phyloP scores from a whole-genome alignment of 2,797 vertebrate genomes.

The Lepus oiostolus region DNA sequence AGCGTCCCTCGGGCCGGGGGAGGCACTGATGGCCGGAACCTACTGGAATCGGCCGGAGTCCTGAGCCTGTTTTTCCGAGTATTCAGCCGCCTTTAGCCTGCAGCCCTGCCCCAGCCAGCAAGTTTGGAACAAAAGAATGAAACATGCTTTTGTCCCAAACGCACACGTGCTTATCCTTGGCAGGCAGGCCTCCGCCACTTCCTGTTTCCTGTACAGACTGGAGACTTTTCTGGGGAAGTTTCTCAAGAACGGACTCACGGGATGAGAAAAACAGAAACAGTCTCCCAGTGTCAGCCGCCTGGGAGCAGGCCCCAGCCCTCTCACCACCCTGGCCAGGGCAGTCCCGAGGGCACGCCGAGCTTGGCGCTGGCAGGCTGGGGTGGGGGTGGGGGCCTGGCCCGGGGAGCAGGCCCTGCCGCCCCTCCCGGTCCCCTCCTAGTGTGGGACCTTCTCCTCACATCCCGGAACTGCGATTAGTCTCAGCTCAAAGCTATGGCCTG shows the following conservation, averaged over 20 bases:
- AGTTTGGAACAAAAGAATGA: constrained; percentile 45
- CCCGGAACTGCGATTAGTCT: not conserved
- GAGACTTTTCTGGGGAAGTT: constrained; percentile 73
- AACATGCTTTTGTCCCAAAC: constrained; percentile 16
- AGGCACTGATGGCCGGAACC: not conserved
- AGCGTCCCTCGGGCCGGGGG: not conserved
- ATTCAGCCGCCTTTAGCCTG: constrained; percentile 37
- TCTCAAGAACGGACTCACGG: not conserved
- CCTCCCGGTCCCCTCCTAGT: no score
- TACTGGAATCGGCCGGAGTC: no score
- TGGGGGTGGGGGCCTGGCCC: no score
- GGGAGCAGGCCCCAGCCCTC: no score
- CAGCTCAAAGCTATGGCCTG: not conserved
- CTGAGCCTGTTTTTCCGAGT: not conserved
- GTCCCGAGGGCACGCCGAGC: no score
- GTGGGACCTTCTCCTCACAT: no score
- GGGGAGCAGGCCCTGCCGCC: no score
- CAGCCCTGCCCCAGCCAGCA: not conserved
- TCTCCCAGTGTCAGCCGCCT: no score
- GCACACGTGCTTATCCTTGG: constrained; percentile 75
- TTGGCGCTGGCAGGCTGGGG: no score
- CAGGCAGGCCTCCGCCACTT: constrained; percentile 70
- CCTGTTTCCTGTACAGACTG: constrained; percentile 71
- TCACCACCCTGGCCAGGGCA: no score
- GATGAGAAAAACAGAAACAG: constrained; percentile 58